phyloP scores from a whole-genome alignment of 2,113 vertebrate genomes.

The Corapipo altera region DNA sequence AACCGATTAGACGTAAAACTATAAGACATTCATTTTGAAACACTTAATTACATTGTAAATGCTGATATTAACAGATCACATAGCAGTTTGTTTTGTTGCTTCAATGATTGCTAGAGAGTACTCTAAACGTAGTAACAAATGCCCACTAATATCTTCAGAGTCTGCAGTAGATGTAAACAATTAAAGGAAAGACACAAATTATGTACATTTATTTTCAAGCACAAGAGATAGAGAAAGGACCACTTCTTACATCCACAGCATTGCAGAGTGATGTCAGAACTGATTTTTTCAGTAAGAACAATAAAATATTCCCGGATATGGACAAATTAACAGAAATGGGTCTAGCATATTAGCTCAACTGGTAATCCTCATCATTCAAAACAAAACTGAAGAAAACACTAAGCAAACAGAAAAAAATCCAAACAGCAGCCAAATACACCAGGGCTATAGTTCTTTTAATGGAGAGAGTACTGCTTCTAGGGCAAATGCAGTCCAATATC shows the following conservation, averaged over 20 bases:
- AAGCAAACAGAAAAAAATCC: not conserved
- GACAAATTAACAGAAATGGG: not conserved
- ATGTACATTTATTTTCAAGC: not conserved
- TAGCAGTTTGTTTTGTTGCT: conserved; percentile 36
- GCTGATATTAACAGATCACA: conserved; percentile 66
- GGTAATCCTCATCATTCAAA: not conserved
- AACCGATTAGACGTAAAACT: conserved; percentile 68
- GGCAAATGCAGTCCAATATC: not conserved
- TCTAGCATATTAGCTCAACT: not conserved
- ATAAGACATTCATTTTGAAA: conserved; percentile 54
- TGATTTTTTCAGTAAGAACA: conserved; percentile 9
- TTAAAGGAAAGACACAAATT: not conserved
- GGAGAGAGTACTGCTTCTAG: not conserved
- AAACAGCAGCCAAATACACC: not conserved
- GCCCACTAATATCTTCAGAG: conserved; percentile 6
- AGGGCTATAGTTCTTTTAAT: not conserved
- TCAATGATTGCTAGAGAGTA: conserved; percentile 34
- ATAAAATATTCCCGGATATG: not conserved
- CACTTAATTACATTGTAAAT: conserved; percentile 64
- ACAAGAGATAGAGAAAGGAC: not conserved
- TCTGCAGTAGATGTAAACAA: not conserved
- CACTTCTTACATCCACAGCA: not conserved
- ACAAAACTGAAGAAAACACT: not conserved
- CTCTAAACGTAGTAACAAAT: conserved; percentile 28
- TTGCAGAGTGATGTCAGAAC: not conserved